Base-by-base conservation (phyloP, 1,140 invertebrate species). In the Pseudomyrmex concolor region DNA sequence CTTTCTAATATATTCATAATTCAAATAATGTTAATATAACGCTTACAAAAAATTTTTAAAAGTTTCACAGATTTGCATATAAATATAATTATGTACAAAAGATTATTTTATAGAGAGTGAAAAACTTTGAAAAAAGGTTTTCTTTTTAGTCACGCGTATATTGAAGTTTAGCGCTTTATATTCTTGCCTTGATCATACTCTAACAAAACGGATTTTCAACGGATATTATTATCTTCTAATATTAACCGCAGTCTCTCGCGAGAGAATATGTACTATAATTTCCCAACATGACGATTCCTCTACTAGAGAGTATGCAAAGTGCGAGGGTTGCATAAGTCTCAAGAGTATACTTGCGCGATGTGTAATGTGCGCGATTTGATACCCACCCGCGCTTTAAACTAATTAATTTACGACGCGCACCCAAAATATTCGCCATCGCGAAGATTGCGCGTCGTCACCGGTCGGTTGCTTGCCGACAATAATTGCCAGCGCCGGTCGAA, bases 401-500 rank as follows among this genome's bases (percentile, higher is more conserved):
- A 87, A 88, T 88, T 88, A 88, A 88, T 88, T 88, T 88, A 88
- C 17, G 82, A 25, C 55, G 67, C 84, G 15, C 45, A 60, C 17
- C 43, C 15, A 45, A 63, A 64, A 87, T 87, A 87, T 80, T 87
- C 86, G 57, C 68, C 34, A 67, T 80, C 55, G 57, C 15, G 50
- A 13, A 17, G 57, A 71, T 82, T 25, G 63, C 55, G 10, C 63
- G 22, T 54, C 55, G 59, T 55, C 45, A 12, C 51, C 17, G 4
- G 59, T 25, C 54, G 50, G 86, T 82, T 67, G 43, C 60, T 43
- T 22, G 48, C 25, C 15, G 55, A 15, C 43, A 51, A 81, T 87
- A 87, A 88, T 88, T 85, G 86, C 72, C 76, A 84, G 72, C 62
- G 59, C n/a, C 43, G 81, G 85, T 86, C 74, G 86, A 89, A 89